Evolutionary conservation across 2,113 vertebrate genomes (phyloP), one percentile per base, ranked within the genome.

Genomic region (Paramisgurnus dabryanus): DNA sequence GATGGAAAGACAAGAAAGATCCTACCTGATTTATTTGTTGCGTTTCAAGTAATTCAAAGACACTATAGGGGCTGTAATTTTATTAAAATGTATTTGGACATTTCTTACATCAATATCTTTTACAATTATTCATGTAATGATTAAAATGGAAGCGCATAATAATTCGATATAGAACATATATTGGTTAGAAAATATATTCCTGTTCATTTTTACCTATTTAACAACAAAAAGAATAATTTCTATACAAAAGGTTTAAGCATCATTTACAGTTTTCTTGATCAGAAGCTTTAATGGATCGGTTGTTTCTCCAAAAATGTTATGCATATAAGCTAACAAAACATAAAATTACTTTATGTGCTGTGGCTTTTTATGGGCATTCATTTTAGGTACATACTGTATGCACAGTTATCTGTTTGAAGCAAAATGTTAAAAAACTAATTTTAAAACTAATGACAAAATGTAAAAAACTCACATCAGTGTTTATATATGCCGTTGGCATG

Each of bases 31-130:
- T 18, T 58, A 2, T 58, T n/a, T 17, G 7, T 2, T n/a, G 17
- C 4, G 17, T 43, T 11, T 47, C 49, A 49, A 18, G 34, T 64
- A 7, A 45, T 39, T 75, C 72, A 64, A 49, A 73, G 8, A 34
- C 39, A 34, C n/a, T 66, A 69, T 61, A 80, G 74, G 80, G 64
- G 76, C 77, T 65, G 82, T 61, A n/a, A 27, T 84, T 86, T 86
- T 85, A 86, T 81, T 86, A 76, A 86, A 86, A 86, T 82, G 79
- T 71, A 79, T 41, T 67, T 69, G 50, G 60, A 85, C 84, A 79
- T 83, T 78, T 83, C 79, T 82, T 81, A 86, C 85, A 84, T 60
- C 53, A 61, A 82, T 67, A 80, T 78, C 69, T 74, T 78, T 72
- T 66, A 83, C 82, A 79, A 18, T 85, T 81, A 78, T 83, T 83